Conservation (phyloP, 2,888 invertebrate genomes). For the Pristionchus japonicus region DNA sequence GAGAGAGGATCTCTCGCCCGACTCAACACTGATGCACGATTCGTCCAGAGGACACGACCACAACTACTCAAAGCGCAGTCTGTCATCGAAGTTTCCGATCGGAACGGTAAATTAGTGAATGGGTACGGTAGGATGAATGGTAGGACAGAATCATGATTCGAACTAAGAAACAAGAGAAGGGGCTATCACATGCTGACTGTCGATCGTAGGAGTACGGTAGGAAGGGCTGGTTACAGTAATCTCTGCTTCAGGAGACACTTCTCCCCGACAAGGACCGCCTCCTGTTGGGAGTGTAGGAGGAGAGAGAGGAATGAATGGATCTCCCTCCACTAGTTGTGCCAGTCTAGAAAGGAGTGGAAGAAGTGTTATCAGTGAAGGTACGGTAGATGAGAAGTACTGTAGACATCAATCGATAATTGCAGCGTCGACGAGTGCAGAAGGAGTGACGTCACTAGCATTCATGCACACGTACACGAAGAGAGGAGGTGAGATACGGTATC, state of each 20-base stretch:
- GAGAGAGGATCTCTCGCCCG: constrained; percentile 52
- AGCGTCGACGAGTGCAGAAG: constrained; percentile 51
- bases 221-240: neutral
- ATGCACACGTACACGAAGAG: constrained; percentile 67
- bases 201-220: neutral
- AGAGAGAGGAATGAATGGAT: constrained; percentile 20
- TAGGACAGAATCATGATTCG: neutral
- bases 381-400: neutral
- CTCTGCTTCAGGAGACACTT: neutral
- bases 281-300: neutral
- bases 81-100: constrained; percentile 58
- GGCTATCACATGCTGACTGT: constrained; percentile 3
- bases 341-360: constrained; percentile 53
- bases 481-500: constrained; percentile 58
- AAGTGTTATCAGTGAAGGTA: constrained; percentile 1
- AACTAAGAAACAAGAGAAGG: neutral
- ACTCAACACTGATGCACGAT: constrained; percentile 57
- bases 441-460: constrained; percentile 68
- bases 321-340: constrained; percentile 56
- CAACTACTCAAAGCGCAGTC: constrained; percentile 71
- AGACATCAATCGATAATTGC: neutral
- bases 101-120: constrained; percentile 26
- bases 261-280: neutral
- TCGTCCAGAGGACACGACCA: constrained; percentile 60
- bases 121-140: neutral